Evolutionary conservation across 2,113 vertebrate species (phyloP).

Genomic region (Naja naja): DNA sequence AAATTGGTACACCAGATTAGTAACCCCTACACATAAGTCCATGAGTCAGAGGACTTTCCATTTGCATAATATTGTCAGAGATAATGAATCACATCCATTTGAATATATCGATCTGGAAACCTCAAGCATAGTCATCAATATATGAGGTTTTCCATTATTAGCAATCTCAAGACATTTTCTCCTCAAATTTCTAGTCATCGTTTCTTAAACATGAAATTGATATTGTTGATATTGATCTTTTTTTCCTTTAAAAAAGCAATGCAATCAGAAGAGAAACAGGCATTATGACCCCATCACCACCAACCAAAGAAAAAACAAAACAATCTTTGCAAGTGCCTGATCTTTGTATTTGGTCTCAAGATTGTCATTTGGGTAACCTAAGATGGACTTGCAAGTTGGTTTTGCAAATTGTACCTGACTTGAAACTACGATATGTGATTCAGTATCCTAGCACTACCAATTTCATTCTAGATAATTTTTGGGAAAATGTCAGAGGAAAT

Average conservation of each 20-base stretch:
- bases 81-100: background rate
- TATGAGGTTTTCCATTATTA: background rate
- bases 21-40: background rate
- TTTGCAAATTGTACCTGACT: background rate
- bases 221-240: background rate
- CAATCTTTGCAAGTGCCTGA: background rate
- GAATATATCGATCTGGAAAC: background rate
- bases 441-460: background rate
- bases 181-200: background rate
- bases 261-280: background rate
- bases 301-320: background rate
- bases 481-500: slow-evolving; percentile 19
- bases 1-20: background rate
- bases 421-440: background rate
- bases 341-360: background rate
- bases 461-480: background rate
- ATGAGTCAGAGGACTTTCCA: background rate
- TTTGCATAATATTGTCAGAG: background rate
- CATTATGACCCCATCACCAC: background rate
- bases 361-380: background rate
- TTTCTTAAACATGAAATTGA: background rate
- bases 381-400: background rate
- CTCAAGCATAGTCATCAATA: background rate
- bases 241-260: background rate
- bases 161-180: background rate